Conservation (phyloP, 2,797 vertebrate genomes). For the Tinamus major region DNA sequence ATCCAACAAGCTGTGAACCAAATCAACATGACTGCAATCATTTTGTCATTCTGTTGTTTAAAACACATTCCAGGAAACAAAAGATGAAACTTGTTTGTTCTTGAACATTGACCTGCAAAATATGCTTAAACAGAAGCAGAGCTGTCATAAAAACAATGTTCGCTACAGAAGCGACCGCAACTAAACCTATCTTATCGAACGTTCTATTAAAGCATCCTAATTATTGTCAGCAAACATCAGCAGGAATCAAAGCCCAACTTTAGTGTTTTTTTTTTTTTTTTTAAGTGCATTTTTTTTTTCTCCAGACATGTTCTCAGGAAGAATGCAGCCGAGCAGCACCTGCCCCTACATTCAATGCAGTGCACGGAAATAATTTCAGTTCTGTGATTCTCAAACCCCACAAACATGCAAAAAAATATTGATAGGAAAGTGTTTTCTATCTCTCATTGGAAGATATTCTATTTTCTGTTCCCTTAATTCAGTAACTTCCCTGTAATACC, state of each 20-base stretch:
- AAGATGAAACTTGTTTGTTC: background rate
- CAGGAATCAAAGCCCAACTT: background rate
- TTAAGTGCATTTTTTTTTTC: background rate
- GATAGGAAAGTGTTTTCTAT: background rate
- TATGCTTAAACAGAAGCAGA: background rate
- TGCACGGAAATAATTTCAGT: background rate
- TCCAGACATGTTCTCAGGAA: background rate
- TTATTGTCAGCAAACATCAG: background rate
- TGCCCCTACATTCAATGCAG: background rate
- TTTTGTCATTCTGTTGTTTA: constrained; percentile 44
- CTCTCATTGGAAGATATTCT: background rate
- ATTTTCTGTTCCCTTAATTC: background rate
- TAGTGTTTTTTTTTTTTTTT: background rate
- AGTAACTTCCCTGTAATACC: background rate
- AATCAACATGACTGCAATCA: constrained; percentile 13
- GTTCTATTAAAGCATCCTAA: background rate
- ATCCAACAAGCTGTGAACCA: background rate
- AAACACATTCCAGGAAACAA: constrained; percentile 19
- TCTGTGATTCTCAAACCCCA: background rate
- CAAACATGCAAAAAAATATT: background rate
- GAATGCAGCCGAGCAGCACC: background rate
- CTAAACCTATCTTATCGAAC: background rate
- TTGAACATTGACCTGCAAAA: background rate
- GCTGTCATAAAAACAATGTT: constrained; percentile 34
- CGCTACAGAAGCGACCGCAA: constrained; percentile 9